Percentiles rank a stretch among this genome's conserved stretches.
Evolutionary conservation across 2,113 vertebrate species (phyloP).

Genomic region (Colinus virginianus): DNA sequence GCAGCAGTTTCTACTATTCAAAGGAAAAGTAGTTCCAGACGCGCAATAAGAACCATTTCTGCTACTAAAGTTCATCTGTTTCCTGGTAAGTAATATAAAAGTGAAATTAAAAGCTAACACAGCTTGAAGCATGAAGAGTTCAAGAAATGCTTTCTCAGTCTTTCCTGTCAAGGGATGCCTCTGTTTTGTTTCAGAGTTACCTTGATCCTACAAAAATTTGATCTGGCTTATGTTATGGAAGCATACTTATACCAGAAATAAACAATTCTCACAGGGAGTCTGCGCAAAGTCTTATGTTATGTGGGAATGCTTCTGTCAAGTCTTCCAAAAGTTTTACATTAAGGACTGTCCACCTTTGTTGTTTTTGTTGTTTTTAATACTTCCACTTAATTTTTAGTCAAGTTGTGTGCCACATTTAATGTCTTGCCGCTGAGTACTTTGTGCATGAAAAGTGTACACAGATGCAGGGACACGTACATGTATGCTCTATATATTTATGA

Average conservation of each 20-base stretch:
- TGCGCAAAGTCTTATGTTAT: neutral
- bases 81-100: constrained; percentile 65
- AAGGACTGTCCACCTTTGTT: neutral
- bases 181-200: neutral
- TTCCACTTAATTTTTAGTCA: neutral
- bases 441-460: neutral
- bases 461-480: fast-evolving
- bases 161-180: neutral
- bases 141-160: neutral
- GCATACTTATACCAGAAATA: neutral
- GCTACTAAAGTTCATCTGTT: neutral
- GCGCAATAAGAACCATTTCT: neutral
- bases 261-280: neutral
- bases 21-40: constrained; percentile 45
- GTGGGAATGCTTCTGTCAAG: neutral
- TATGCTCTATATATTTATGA: neutral
- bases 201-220: neutral
- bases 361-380: neutral
- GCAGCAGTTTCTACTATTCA: neutral
- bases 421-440: neutral
- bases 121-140: neutral
- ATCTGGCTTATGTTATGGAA: neutral
- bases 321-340: neutral
- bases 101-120: neutral
- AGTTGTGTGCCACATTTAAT: neutral